Conservation (phyloP, 23 tunicate species). For the Aplidium turbinatum region DNA sequence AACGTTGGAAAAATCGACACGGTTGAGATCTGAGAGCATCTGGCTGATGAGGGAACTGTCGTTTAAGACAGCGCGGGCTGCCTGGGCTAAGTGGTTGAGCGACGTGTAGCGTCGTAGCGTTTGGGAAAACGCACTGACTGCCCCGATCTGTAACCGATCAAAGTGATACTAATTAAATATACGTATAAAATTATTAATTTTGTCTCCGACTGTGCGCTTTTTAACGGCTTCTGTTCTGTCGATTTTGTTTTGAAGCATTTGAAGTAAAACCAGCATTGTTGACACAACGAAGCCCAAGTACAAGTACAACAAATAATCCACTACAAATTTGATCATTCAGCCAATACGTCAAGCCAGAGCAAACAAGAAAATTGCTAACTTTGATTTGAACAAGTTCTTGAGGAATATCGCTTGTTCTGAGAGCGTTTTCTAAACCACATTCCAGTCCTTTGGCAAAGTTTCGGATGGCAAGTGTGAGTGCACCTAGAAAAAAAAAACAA, state of each 20-base stretch:
- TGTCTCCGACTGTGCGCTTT: too few relatives aligned
- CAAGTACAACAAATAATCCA: too few relatives aligned
- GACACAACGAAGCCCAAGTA: too few relatives aligned
- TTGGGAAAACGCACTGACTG: constrained; percentile 97
- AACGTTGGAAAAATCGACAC: constrained; percentile 89
- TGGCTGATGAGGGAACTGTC: constrained; percentile 82
- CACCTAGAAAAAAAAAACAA: constrained; percentile 49
- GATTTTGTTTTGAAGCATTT: too few relatives aligned
- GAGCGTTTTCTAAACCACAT: constrained; percentile 35
- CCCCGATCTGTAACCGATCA: constrained; percentile 75
- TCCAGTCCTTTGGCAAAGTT: constrained; percentile 94
- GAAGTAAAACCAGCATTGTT: too few relatives aligned
- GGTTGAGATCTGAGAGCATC: constrained; percentile 92
- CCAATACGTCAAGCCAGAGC: too few relatives aligned
- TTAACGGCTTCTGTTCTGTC: too few relatives aligned
- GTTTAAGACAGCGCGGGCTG: constrained; percentile 93
- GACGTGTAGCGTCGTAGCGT: constrained; percentile 96
- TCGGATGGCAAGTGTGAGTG: constrained; percentile 83
- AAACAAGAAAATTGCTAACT: constrained; percentile 30
- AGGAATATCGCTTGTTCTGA: constrained; percentile 56
- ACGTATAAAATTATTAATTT: too few relatives aligned
- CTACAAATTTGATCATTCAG: too few relatives aligned
- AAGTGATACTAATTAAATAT: too few relatives aligned
- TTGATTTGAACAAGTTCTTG: constrained; percentile 59
- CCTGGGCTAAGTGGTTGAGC: constrained; percentile 97